phyloP scores from a whole-genome alignment of 30 jellyfish, hydroid and myxozoan genomes.

The Pelagia noctiluca region DNA sequence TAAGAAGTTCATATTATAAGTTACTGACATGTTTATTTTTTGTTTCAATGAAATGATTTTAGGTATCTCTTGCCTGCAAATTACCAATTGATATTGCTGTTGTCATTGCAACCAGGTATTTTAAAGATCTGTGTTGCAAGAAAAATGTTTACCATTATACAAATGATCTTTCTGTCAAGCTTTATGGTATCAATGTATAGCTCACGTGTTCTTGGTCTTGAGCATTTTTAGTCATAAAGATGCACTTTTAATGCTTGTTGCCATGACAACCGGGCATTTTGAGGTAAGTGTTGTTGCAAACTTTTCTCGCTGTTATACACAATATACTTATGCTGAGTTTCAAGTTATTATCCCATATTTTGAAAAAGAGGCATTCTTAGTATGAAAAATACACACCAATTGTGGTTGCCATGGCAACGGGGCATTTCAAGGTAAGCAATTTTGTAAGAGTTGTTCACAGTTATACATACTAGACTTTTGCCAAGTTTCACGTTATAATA shows the following conservation, averaged over 20 bases:
- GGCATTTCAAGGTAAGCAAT: conserved; percentile 9
- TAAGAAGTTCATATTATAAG: conserved; percentile 2
- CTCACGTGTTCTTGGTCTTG: too few relatives aligned
- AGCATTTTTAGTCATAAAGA: conserved; percentile 11
- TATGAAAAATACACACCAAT: too few relatives aligned
- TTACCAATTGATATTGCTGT: too few relatives aligned
- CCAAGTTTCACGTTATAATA: conserved; percentile 7
- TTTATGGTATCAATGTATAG: conserved; percentile 18
- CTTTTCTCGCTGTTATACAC: conserved; percentile 16
- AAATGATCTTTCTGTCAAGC: conserved; percentile 11
- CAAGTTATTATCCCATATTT: neutral
- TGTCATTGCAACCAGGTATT: too few relatives aligned
- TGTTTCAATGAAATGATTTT: too few relatives aligned
- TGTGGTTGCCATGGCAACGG: conserved; percentile 27
- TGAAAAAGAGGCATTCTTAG: too few relatives aligned
- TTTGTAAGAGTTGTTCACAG: too few relatives aligned
- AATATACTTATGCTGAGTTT: conserved; percentile 6
- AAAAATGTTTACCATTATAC: conserved; percentile 14
- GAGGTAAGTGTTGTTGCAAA: too few relatives aligned
- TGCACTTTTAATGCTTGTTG: conserved; percentile 22
- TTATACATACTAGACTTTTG: too few relatives aligned
- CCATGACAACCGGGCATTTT: conserved; percentile 24
- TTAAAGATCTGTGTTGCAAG: conserved; percentile 21
- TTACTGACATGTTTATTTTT: too few relatives aligned
- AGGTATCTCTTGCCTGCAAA: neutral